Evolutionary conservation across 2,797 vertebrate genomes (phyloP), one percentile per base, ranked within the genome.

Genomic region (Muscicapa comitata): DNA sequence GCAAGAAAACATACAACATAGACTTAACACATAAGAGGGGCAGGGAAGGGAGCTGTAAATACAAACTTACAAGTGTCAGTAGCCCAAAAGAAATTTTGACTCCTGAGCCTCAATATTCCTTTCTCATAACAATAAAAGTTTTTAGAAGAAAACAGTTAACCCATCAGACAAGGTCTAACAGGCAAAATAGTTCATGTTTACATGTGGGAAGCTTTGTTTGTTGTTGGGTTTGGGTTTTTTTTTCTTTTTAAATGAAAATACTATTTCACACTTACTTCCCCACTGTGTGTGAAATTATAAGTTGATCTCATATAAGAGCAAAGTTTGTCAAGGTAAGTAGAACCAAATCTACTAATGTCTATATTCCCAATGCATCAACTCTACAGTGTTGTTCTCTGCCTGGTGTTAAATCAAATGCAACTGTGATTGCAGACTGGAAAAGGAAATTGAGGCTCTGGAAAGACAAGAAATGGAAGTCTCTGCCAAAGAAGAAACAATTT

Each of bases 361-460:
- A 38, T 43, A 35, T 71, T 76, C 33, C 31, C 26, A 54, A 4
- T 6, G 7, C 29, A 76, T 31, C 33, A 14, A 57, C 57, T 40
- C 16, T 10, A 57, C 14, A 31, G 0, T 40, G 54, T 15, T 82
- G 45, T 33, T 65, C 38, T 62, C 58, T 47, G 21, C 37, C 26
- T 63, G 24, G 9, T 70, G 57, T 76, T 80, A 79, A 77, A 92
- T 75, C 45, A 78, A 76, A 92, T 12, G 40, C 48, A 87, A 73
- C 82, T 93, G 47, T 95, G 17, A 94, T 95, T 93, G 33, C 97
- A 99, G 99, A 93, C 98, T 99, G 83, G 98, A 99, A 86, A 98
- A 98, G 92, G 99, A 99, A 98, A 98, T 99, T 26, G 97, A 98
- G 50, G 96, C 94, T 70, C 97, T 99, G 88, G 99, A 99, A 96